Base-by-base conservation (phyloP, 2,888 invertebrate species). In the Elgonia sp. region DNA sequence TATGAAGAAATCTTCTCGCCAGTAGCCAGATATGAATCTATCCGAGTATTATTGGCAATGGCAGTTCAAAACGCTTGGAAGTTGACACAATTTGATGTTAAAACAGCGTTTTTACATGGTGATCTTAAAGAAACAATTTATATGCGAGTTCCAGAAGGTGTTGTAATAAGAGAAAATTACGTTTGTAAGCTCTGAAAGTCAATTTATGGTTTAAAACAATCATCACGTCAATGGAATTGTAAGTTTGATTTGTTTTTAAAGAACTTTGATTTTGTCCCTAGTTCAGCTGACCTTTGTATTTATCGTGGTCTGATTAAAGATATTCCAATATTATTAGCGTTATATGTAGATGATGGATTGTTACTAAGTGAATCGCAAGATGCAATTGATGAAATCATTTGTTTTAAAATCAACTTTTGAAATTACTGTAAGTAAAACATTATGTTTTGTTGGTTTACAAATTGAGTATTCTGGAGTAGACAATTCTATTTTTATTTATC, bases 191-290 rank as follows among this genome's bases (percentile, higher is more conserved):
- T 94, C 12, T 21, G 62, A 16, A 84, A 84, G 60, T 76, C 76
- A 21, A 39, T 94, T 29, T 94, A 94, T 89, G 94, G 94, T 12
- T 89, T 94, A 1, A 94, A 93, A 77, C 94, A 94, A 87, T 91
- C 93, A 16, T 91, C 93, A 12, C 77, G 94, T 62, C 91, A 91
- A 57, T 94, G 94, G 93, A 92, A 94, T 84, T 80, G 90, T 37
- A 84, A 89, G n/a, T 91, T 94, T 80, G 88, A 83, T n/a, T 62
- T 88, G 14, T 92, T 92, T 80, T 67, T 93, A 9, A 70, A 86
- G 5, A 91, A 88, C 46, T 89, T 90, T 50, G 89, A 91, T 37
- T 90, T 93, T 37, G 83, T 90, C 60, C 84, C 89, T n/a, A 92
- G 90, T 62, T 57, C 89, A 39, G 91, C 90, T 29, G 93, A 94